These are phyloP conservation scores for Andricus grossulariae DNA, from an alignment of 1,140 invertebrate genomes.

Conservation along the genomic window DNA sequence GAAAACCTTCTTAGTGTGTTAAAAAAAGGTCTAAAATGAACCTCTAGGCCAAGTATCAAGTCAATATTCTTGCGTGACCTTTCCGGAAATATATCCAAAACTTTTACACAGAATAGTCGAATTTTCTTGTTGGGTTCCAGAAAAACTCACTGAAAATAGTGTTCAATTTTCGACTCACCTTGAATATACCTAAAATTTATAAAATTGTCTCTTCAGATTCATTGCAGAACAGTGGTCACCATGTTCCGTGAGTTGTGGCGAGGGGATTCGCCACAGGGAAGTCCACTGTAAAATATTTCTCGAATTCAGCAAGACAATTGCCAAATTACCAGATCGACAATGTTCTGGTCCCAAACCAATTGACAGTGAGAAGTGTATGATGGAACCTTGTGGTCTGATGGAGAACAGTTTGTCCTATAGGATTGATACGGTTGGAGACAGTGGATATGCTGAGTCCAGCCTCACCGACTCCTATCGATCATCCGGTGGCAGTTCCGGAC, in stretches of 20 bases:
- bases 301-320: conserved; percentile 91
- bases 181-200: neutral
- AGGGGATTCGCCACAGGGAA: conserved; percentile 86
- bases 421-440: conserved; percentile 73
- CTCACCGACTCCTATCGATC: conserved; percentile 80
- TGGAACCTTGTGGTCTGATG: conserved; percentile 80
- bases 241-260: conserved; percentile 93
- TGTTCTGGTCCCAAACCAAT: conserved; percentile 89
- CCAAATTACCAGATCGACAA: conserved; percentile 90
- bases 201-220: conserved; percentile 76
- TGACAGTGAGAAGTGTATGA: conserved; percentile 86
- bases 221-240: conserved; percentile 89
- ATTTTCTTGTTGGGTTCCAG: too few relatives aligned
- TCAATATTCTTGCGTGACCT: too few relatives aligned
- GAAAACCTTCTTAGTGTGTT: too few relatives aligned
- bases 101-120: too few relatives aligned
- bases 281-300: conserved; percentile 96
- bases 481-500: conserved; percentile 57
- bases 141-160: too few relatives aligned
- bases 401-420: conserved; percentile 70
- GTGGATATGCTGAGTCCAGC: conserved; percentile 76
- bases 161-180: too few relatives aligned
- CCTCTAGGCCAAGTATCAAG: too few relatives aligned
- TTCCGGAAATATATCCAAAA: too few relatives aligned
- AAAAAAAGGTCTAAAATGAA: too few relatives aligned